Conservation (phyloP, 1,140 invertebrate species). For the Lepeophtheirus salmonis region DNA sequence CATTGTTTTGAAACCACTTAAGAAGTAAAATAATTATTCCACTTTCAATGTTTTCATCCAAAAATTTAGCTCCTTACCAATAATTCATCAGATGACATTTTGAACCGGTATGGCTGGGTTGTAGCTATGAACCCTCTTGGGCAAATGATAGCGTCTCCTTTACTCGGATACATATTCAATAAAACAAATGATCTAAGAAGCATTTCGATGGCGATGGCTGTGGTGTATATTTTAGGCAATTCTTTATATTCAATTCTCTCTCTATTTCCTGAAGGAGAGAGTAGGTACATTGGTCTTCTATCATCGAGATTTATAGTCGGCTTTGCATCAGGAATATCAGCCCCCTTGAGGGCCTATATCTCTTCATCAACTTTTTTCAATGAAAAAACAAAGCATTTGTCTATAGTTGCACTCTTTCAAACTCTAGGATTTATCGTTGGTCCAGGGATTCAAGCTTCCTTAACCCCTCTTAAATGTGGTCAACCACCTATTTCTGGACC, state of each 20-base stretch:
- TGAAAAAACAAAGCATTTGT: slow-evolving; percentile 62
- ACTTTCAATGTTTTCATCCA: too few relatives aligned
- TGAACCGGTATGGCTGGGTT: slow-evolving; percentile 38
- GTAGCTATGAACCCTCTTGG: slow-evolving; percentile 70
- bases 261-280: slow-evolving; percentile 30
- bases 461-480: slow-evolving; percentile 20
- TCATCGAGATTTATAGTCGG: slow-evolving; percentile 57
- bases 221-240: slow-evolving; percentile 53
- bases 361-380: slow-evolving; percentile 56
- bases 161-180: slow-evolving; percentile 68
- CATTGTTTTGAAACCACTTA: slow-evolving; percentile 33
- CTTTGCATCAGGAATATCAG: slow-evolving; percentile 48
- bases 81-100: not conserved
- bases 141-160: slow-evolving; percentile 65
- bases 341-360: slow-evolving; percentile 61
- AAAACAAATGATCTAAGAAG: slow-evolving; percentile 40
- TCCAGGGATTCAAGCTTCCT: slow-evolving; percentile 32
- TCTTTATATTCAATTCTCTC: slow-evolving; percentile 55
- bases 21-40: too few relatives aligned
- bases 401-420: slow-evolving; percentile 64
- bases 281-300: slow-evolving; percentile 50
- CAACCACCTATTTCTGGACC: slow-evolving; percentile 2
- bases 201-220: slow-evolving; percentile 49
- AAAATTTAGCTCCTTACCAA: too few relatives aligned
- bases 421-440: slow-evolving; percentile 72